Base-by-base conservation (phyloP, 1,140 invertebrate genomes). In the Drosophila dunni region DNA sequence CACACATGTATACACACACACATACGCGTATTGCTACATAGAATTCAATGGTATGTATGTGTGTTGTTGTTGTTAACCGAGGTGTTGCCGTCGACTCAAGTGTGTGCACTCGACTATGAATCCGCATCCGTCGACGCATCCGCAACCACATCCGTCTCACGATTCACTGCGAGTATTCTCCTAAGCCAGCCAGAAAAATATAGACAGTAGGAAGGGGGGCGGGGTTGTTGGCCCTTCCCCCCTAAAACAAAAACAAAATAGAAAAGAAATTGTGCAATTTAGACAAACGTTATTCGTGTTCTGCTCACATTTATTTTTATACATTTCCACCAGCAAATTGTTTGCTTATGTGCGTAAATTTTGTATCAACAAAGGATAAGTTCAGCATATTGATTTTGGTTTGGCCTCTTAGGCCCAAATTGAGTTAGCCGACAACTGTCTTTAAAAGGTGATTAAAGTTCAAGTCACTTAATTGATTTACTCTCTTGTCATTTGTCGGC, bases 31-130 rank as follows among this genome's bases (percentile, higher is more conserved):
- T 29, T n/a, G 48, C n/a, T 40, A 11, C 17, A 57, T 46, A 58
- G 64, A 20, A 63, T 57, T 7, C 51, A 38, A 67, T 72, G 69
- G 62, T 72, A 58, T 17, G 70, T 73, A 73, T 44, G 42, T 24
- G 46, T 42, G 13, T 24, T 44, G 34, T 54, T 44, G 11, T 46
- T 45, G 42, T 15, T 20, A 8, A 34, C 46, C 17, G 76, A 71
- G 58, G 69, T 76, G 61, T 76, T 53, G 54, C 58, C 40, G 17
- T 73, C 74, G 84, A 83, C 84, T 89, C 83, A 78, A 80, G 78
- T 88, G 84, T 88, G 84, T 88, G 84, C 84, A 78, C 75, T 62
- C 77, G 73, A 74, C 78, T 77, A 78, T 88, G 79, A 86, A 81
- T 83, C 77, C 81, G 60, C 11, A 62, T 74, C 71, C 71, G 72